Conservation (phyloP, 2,113 vertebrate species). For the Sphyrna mokarran region DNA sequence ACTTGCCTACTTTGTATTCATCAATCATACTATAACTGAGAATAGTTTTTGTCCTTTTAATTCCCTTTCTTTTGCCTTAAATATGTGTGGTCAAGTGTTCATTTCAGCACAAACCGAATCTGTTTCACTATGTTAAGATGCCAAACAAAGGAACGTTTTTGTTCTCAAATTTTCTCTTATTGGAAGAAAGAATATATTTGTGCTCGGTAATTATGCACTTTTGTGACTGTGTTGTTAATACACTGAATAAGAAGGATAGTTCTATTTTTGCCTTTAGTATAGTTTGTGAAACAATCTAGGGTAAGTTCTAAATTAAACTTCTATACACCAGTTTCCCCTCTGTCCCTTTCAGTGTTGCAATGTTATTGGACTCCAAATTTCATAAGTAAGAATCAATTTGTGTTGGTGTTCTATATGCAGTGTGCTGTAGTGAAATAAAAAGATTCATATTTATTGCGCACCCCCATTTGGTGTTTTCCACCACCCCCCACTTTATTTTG, state of each 20-base stretch:
- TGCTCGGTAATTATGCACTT: neutral
- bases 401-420: constrained; percentile 1
- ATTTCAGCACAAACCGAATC: neutral
- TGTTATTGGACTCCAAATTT: neutral
- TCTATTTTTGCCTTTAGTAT: neutral
- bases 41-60: neutral
- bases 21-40: neutral
- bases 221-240: neutral
- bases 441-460: neutral
- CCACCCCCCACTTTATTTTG: neutral
- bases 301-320: neutral
- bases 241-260: neutral
- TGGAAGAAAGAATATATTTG: neutral
- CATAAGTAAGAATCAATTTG: neutral
- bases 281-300: neutral
- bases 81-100: neutral
- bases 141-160: neutral
- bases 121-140: neutral
- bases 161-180: neutral
- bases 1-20: neutral
- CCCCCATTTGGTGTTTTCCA: neutral
- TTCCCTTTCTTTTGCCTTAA: neutral
- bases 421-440: constrained; percentile 8
- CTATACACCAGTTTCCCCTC: neutral
- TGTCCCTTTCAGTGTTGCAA: neutral